Percentiles rank a stretch among this genome's conserved stretches.
Conservation (phyloP, 2,797 vertebrate genomes). For the Decapterus maruadsi region DNA sequence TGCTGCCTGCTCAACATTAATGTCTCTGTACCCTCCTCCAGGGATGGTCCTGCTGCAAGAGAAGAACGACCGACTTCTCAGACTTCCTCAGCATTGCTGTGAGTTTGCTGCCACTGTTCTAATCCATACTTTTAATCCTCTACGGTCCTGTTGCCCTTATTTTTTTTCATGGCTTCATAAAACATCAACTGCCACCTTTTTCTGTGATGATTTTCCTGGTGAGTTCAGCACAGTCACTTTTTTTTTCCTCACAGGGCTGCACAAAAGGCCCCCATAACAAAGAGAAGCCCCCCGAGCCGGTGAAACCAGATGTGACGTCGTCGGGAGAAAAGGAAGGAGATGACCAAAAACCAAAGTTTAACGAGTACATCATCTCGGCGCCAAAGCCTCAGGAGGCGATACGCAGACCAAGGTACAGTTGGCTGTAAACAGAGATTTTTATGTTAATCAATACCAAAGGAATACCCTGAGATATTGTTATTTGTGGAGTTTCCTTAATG, state of each 20-base stretch:
- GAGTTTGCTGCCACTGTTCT: slow-evolving; percentile 69
- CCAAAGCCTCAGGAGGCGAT: slow-evolving; percentile 93
- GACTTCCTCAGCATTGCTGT: slow-evolving; percentile 97
- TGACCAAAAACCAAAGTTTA: slow-evolving; percentile 83
- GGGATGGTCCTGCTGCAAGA: slow-evolving; percentile 99
- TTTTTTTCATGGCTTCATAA: slow-evolving; percentile 10
- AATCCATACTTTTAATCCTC: slow-evolving; percentile 33
- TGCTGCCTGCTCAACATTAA: slow-evolving; percentile 34
- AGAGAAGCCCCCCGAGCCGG: slow-evolving; percentile 95
- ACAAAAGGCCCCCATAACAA: slow-evolving; percentile 96
- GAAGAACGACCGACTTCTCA: slow-evolving; percentile 98
- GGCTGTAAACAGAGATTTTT: background rate
- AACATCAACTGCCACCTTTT: slow-evolving; percentile 21
- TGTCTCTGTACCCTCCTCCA: slow-evolving; percentile 65
- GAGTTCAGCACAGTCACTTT: slow-evolving; percentile 30
- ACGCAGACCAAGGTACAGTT: slow-evolving; percentile 88
- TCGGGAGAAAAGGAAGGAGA: slow-evolving; percentile 87
- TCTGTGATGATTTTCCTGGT: slow-evolving; percentile 4
- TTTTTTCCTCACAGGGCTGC: slow-evolving; percentile 88
- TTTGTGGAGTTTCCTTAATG: background rate
- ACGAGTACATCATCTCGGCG: slow-evolving; percentile 88
- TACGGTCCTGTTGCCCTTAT: slow-evolving; percentile 27
- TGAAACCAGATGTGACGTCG: slow-evolving; percentile 94
- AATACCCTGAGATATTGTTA: background rate
- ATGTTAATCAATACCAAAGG: background rate